Percentiles rank a stretch among this genome's conserved stretches.
These are phyloP conservation scores for Cyanocitta stelleri DNA, from an alignment of 2,113 vertebrate species.

Conservation along the genomic window DNA sequence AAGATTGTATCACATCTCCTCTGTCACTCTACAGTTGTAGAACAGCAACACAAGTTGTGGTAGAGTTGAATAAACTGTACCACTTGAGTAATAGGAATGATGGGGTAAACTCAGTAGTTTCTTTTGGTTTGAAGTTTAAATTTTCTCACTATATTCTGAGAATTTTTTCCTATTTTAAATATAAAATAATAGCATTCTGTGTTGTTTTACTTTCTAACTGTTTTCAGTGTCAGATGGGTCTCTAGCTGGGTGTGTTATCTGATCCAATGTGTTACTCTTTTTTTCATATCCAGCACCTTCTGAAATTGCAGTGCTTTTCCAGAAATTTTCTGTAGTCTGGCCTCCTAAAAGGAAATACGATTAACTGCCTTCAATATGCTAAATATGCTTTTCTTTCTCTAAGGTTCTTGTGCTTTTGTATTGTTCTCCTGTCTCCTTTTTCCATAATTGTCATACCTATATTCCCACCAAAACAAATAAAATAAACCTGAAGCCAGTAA, in stretches of 20 bases:
- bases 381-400: background rate
- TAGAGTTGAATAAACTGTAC: background rate
- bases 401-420: background rate
- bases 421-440: background rate
- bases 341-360: background rate
- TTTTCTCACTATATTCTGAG: background rate
- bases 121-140: background rate
- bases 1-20: background rate
- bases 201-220: background rate
- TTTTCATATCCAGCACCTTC: background rate
- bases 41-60: background rate
- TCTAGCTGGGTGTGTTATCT: background rate
- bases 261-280: background rate
- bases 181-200: background rate
- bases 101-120: background rate
- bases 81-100: background rate
- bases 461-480: background rate
- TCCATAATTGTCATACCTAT: background rate
- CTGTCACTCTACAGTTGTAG: background rate
- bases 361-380: background rate
- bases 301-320: slow-evolving; percentile 23
- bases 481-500: background rate
- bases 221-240: background rate
- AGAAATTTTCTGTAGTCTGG: background rate
- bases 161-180: background rate